A percentile compares a stretch with the other conserved stretches of the same genome.
phyloP scores from a whole-genome alignment of 2,888 invertebrate genomes.

The Sepiola atlantica region DNA sequence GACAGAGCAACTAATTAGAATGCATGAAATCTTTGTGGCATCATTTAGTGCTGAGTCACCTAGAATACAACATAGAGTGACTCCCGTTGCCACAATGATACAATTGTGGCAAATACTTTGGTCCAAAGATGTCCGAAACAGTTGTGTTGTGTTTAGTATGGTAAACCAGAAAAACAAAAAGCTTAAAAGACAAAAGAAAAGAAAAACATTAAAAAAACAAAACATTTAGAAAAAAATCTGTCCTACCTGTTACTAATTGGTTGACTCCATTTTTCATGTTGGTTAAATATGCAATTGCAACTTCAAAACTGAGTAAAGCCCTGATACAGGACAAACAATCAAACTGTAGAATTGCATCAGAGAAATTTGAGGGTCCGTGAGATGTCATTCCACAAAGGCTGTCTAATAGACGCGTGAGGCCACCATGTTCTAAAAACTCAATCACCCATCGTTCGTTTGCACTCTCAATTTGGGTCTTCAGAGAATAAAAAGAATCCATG shows the following conservation, averaged over 20 bases:
- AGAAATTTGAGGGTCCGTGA: slow-evolving; percentile 68
- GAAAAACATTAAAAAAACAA: background rate
- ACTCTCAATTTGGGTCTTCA: slow-evolving; percentile 63
- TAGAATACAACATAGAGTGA: too few relatives aligned
- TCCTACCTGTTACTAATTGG: slow-evolving; percentile 75
- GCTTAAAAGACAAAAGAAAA: background rate
- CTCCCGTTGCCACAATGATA: too few relatives aligned
- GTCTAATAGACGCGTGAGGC: slow-evolving; percentile 75
- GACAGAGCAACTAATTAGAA: too few relatives aligned
- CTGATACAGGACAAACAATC: slow-evolving; percentile 76
- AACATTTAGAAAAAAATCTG: background rate
- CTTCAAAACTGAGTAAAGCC: slow-evolving; percentile 75
- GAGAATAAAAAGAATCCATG: slow-evolving; percentile 64
- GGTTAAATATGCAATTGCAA: slow-evolving; percentile 75
- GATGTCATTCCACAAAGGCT: slow-evolving; percentile 73
- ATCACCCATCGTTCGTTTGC: slow-evolving; percentile 73
- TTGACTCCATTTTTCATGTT: slow-evolving; percentile 71
- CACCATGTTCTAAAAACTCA: slow-evolving; percentile 75
- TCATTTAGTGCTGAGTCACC: too few relatives aligned
- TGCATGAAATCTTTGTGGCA: too few relatives aligned
- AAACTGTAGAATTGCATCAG: slow-evolving; percentile 75
- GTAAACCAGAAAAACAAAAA: background rate
- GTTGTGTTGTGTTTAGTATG: too few relatives aligned
- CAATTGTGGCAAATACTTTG: too few relatives aligned
- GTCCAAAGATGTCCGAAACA: too few relatives aligned